Conservation (phyloP, 2,113 vertebrate genomes). For the Rynchops niger region DNA sequence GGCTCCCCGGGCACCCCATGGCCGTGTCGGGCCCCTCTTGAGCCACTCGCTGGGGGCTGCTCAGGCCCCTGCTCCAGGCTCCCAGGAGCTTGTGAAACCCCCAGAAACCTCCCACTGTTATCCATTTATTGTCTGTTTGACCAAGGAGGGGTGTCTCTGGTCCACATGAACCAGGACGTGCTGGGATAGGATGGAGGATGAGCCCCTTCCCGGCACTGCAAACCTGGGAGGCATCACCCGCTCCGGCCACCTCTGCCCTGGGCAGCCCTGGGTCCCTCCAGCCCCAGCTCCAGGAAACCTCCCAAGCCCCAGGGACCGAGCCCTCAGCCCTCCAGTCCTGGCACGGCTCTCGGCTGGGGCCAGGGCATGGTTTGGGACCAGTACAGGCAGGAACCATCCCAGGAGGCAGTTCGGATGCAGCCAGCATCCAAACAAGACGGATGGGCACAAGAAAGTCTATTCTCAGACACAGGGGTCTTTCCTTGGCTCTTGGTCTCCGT, state of each 20-base stretch:
- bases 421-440: background rate
- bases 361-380: background rate
- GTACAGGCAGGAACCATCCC: background rate
- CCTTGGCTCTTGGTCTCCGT: background rate
- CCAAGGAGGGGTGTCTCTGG: background rate
- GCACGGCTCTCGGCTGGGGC: background rate
- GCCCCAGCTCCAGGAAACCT: background rate
- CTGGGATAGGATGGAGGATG: background rate
- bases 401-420: background rate
- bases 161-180: background rate
- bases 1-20: accelerated
- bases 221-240: background rate
- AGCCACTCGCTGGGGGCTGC: background rate
- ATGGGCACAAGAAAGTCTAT: background rate
- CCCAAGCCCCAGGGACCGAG: background rate
- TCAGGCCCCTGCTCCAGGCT: background rate
- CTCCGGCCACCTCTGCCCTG: background rate
- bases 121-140: background rate
- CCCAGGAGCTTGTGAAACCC: background rate
- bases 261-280: background rate
- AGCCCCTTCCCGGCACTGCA: background rate
- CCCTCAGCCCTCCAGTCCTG: background rate
- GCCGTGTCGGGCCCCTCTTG: accelerated
- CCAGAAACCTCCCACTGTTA: background rate
- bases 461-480: background rate